These are phyloP conservation scores for Drosophila prosaltans DNA, from an alignment of 1,140 invertebrate genomes.

Conservation along the genomic window DNA sequence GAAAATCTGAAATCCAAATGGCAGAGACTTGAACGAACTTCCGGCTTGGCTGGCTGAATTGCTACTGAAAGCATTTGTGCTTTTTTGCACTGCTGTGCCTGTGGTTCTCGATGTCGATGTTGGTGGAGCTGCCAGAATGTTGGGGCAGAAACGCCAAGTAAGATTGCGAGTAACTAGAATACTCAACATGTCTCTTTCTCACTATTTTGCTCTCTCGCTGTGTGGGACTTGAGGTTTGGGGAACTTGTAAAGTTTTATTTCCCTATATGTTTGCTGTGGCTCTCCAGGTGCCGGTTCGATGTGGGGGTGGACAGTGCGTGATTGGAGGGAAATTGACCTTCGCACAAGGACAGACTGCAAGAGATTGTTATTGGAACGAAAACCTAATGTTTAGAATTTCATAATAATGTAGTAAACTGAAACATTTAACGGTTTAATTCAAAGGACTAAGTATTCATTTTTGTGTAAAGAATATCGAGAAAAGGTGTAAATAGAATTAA, in stretches of 20 bases:
- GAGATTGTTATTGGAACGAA: slow-evolving; percentile 13
- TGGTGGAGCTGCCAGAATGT: slow-evolving; percentile 16
- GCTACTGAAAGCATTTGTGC: slow-evolving; percentile 55
- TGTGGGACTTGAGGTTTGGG: slow-evolving; percentile 37
- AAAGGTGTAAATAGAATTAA: too few relatives aligned
- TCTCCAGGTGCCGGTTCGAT: slow-evolving; percentile 25
- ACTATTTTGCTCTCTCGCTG: background rate
- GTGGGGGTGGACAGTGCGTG: slow-evolving; percentile 17
- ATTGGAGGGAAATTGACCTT: slow-evolving; percentile 65
- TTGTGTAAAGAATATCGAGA: too few relatives aligned
- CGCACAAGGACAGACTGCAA: slow-evolving; percentile 66
- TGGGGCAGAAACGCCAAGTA: slow-evolving; percentile 16
- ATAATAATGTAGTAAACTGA: slow-evolving; percentile 18
- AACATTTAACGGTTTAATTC: background rate
- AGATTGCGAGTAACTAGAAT: slow-evolving; percentile 37
- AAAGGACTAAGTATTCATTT: too few relatives aligned
- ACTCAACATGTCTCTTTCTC: slow-evolving; percentile 32
- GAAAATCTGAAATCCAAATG: slow-evolving; percentile 58
- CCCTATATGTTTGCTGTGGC: slow-evolving; percentile 12
- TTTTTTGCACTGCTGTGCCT: slow-evolving; percentile 18
- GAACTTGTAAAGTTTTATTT: slow-evolving; percentile 23
- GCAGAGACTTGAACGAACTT: slow-evolving; percentile 48
- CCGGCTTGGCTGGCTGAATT: slow-evolving; percentile 61
- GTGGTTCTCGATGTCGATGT: slow-evolving; percentile 9
- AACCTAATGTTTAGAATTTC: slow-evolving; percentile 14